Base-by-base conservation (phyloP, 2,797 vertebrate genomes). In the Thripadectes ignobilis region DNA sequence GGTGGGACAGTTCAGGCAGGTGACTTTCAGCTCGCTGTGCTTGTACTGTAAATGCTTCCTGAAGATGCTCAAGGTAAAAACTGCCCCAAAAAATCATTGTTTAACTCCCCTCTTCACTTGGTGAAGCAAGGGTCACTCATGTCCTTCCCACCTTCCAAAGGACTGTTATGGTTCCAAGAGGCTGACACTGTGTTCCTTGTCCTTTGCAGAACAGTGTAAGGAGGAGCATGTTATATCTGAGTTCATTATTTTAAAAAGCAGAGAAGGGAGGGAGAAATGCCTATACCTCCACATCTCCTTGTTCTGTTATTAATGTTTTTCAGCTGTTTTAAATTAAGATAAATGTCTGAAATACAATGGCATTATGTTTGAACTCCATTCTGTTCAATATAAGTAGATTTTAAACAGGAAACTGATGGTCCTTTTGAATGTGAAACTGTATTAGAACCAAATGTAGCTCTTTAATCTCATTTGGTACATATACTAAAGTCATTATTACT, bases 401-500 rank as follows among this genome's bases (percentile, higher is more conserved):
- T 97, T 95, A 90, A 93, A 89, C 73, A 91, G 92, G 95, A 95
- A 96, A 93, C 91, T 58, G 91, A 96, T 86, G 59, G 91, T 94
- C 86, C 61, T 93, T 97, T 96, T 93, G 96, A 97, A 95, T 97
- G 92, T 93, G 95, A 94, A 96, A 97, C 89, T 89, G 76, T 88
- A 87, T 92, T 92, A 95, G 94, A 97, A 97, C 91, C 92, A 98
- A 96, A 86, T 92, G 91, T 80, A 96, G 85, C 58, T 95, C 96
- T 97, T 97, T 95, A 95, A 97, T 97, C 95, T 95, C 92, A 91
- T 95, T 95, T 96, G 83, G 92, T 92, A 90, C 73, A 86, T 97
- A 97, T 74, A 96, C 94, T 95, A 92, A 96, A 97, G 93, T 96
- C 94, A 96, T 97, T 97, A 96, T 96, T 95, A 95, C 93, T 96